Evolutionary conservation across 2,797 vertebrate genomes (phyloP).

Genomic region (Danio choprae): DNA sequence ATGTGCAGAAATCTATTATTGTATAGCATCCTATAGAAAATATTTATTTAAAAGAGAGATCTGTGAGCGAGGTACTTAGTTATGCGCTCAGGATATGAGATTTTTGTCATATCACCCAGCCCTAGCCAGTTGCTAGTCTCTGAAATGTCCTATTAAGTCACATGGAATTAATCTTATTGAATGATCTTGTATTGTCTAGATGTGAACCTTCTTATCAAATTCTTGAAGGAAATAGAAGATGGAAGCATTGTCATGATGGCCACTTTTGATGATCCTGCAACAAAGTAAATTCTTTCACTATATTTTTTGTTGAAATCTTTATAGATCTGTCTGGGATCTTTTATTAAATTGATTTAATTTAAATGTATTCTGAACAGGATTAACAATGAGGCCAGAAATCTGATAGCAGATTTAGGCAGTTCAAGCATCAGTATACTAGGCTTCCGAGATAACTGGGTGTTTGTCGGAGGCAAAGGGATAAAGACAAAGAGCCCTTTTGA

Average conservation of each 20-base stretch:
- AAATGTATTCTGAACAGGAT: slow-evolving; percentile 75
- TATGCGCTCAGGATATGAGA: too few relatives aligned
- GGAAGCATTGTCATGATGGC: slow-evolving; percentile 94
- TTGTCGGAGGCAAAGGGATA: slow-evolving; percentile 97
- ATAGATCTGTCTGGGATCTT: background rate
- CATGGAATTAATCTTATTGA: background rate
- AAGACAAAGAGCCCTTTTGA: slow-evolving; percentile 99
- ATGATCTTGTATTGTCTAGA: slow-evolving; percentile 74
- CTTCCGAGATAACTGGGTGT: slow-evolving; percentile 98
- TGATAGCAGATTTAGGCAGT: slow-evolving; percentile 90
- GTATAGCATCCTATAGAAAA: too few relatives aligned
- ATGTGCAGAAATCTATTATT: too few relatives aligned
- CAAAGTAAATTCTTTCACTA: slow-evolving; percentile 82
- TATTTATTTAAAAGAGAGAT: too few relatives aligned
- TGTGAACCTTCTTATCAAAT: slow-evolving; percentile 86
- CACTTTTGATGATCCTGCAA: slow-evolving; percentile 92
- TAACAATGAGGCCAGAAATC: slow-evolving; percentile 88
- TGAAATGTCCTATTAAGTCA: background rate
- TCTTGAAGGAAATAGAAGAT: slow-evolving; percentile 87
- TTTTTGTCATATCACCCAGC: too few relatives aligned
- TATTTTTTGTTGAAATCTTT: background rate
- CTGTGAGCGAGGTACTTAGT: too few relatives aligned
- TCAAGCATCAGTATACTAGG: slow-evolving; percentile 80
- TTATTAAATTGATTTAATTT: background rate
- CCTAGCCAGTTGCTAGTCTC: too few relatives aligned